Evolutionary conservation across 2,113 vertebrate genomes (phyloP).

Genomic region (Aldabrachelys gigantea): DNA sequence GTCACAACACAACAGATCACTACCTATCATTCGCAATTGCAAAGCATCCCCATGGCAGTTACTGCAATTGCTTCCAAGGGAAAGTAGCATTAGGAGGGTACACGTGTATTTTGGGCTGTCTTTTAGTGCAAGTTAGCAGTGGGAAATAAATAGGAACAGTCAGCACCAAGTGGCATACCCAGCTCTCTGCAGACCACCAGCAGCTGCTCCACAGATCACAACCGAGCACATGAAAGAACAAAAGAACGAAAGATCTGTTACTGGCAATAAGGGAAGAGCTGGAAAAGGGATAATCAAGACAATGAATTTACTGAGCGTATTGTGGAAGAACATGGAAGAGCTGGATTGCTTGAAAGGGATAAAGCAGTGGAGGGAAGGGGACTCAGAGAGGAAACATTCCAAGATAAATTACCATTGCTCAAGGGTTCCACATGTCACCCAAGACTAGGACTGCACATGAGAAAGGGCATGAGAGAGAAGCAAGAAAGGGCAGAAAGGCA

Average conservation of each 20-base stretch:
- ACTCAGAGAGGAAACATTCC: conserved; percentile 69
- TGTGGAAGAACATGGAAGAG: conserved; percentile 13
- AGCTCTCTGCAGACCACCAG: background rate
- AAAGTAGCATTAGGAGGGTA: background rate
- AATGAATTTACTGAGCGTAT: conserved; percentile 3
- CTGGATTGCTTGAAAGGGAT: conserved; percentile 48
- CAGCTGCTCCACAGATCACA: background rate
- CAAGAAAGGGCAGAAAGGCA: background rate
- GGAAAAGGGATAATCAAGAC: background rate
- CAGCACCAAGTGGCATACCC: background rate
- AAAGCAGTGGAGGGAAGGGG: conserved; percentile 53
- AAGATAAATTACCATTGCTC: conserved; percentile 73
- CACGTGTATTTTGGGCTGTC: background rate
- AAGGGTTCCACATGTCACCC: conserved; percentile 64
- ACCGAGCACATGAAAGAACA: background rate
- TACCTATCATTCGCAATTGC: background rate
- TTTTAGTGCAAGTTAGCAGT: background rate
- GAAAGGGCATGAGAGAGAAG: conserved; percentile 57
- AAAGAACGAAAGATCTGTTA: background rate
- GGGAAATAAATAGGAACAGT: background rate
- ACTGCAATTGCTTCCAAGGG: background rate
- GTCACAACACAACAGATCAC: background rate
- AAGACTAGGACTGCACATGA: conserved; percentile 27
- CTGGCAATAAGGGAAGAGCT: background rate
- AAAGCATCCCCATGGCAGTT: background rate